Evolutionary conservation across 1,140 invertebrate species (phyloP).

Genomic region (Zaprionus ghesquierei): DNA sequence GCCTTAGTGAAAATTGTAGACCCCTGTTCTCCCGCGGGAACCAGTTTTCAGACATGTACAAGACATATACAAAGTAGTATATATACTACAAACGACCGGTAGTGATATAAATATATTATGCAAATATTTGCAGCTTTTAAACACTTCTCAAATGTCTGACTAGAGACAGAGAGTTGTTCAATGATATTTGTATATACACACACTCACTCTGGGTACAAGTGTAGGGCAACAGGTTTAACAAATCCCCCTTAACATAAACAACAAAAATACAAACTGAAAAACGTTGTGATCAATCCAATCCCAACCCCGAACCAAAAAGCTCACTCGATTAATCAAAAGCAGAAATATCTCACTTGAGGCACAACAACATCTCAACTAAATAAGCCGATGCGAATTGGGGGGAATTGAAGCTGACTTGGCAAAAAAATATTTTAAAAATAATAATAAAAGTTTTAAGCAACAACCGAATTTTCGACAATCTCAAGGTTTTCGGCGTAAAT

Average conservation of each 20-base stretch:
- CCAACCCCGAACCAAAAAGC: not conserved
- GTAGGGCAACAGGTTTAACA: conserved; percentile 32
- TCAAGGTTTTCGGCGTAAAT: conserved; percentile 48
- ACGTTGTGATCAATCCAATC: conserved; percentile 15
- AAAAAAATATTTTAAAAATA: conserved; percentile 19
- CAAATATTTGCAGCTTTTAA: conserved; percentile 48
- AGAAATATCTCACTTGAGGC: conserved; percentile 13
- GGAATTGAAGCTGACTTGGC: conserved; percentile 34
- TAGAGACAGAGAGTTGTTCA: conserved; percentile 1
- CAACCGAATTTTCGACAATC: conserved; percentile 28
- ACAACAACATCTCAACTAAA: conserved; percentile 17
- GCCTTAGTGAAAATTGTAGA: conserved; percentile 64
- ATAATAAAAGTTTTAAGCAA: conserved; percentile 14
- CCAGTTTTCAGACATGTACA: conserved; percentile 26
- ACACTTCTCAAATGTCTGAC: conserved; percentile 12
- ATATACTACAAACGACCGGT: too few species aligned
- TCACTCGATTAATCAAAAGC: conserved; percentile 42
- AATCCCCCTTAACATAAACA: conserved; percentile 18
- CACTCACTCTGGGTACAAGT: not conserved
- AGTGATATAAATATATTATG: conserved; percentile 33
- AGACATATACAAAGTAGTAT: conserved; percentile 6
- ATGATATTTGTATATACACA: too few species aligned
- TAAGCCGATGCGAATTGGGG: not conserved
- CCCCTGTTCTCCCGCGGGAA: conserved; percentile 8
- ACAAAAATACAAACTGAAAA: conserved; percentile 8